Conservation (phyloP, 2,888 invertebrate species). For the Helicoverpa assulta region DNA sequence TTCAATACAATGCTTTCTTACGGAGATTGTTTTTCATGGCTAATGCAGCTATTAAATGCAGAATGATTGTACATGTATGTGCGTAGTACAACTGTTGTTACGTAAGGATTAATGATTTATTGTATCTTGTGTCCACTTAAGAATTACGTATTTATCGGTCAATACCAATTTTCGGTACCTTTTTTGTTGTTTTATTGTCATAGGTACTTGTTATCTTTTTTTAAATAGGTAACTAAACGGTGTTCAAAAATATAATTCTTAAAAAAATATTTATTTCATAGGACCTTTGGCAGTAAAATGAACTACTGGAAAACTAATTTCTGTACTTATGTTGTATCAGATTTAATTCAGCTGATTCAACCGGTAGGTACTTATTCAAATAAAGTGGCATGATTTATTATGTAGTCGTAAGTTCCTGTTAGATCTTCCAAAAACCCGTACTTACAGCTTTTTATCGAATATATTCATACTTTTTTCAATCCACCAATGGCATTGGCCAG, state of each 20-base stretch:
- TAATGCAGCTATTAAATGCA: conserved; percentile 33
- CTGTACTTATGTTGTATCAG: no score
- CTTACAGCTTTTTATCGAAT: conserved; percentile 1
- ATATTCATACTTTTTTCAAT: conserved; percentile 7
- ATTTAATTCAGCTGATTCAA: no score
- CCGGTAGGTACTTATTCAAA: not conserved
- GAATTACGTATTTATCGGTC: conserved; percentile 7
- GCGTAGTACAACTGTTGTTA: conserved; percentile 15
- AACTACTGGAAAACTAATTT: no score
- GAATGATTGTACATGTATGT: conserved; percentile 11
- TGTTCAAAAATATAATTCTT: no score
- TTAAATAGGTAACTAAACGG: no score
- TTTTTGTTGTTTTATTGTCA: no score
- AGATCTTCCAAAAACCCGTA: not conserved
- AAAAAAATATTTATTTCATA: no score
- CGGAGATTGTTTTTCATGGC: conserved; percentile 32
- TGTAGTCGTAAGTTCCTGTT: not conserved
- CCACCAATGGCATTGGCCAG: conserved; percentile 8
- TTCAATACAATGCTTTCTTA: conserved; percentile 55
- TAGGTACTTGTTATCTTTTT: no score
- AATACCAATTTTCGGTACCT: not conserved
- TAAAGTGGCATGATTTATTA: conserved; percentile 4
- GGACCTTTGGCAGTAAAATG: no score
- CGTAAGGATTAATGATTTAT: conserved; percentile 23
- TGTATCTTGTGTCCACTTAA: not conserved